Conservation (phyloP, 2,797 vertebrate genomes). For the Rhabdomys pumilio region DNA sequence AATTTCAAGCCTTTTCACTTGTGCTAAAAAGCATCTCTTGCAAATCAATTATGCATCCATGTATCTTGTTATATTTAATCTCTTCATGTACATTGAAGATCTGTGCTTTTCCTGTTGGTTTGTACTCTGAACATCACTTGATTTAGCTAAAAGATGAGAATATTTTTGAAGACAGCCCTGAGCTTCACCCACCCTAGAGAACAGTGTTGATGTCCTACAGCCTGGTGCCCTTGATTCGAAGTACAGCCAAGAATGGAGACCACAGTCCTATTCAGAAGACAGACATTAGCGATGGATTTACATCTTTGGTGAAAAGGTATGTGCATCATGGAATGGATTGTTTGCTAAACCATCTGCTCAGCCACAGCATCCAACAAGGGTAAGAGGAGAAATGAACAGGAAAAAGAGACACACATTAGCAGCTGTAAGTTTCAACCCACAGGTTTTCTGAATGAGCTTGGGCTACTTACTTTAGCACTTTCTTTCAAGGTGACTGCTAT, state of each 20-base stretch:
- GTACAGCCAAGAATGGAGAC: constrained; percentile 41
- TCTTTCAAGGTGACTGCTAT: constrained; percentile 17
- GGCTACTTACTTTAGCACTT: constrained; percentile 60
- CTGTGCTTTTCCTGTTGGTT: not conserved
- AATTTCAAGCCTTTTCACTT: not conserved
- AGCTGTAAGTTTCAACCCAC: not conserved
- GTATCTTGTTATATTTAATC: not conserved
- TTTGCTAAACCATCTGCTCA: constrained; percentile 78
- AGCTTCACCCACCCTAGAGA: constrained; percentile 47
- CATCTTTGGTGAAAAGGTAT: constrained; percentile 64
- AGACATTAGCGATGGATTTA: constrained; percentile 75
- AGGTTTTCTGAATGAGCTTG: constrained; percentile 29
- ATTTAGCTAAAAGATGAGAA: not conserved
- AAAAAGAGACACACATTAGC: constrained; percentile 4
- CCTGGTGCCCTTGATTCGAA: constrained; percentile 5
- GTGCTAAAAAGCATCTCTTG: not conserved
- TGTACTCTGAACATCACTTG: not conserved
- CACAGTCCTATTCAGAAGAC: constrained; percentile 32
- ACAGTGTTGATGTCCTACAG: not conserved
- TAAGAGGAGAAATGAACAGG: constrained; percentile 13
- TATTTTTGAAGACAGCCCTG: constrained; percentile 14
- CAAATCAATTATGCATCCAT: not conserved
- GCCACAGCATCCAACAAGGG: constrained; percentile 34
- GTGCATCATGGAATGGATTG: not conserved
- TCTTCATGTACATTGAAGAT: not conserved